These are phyloP conservation scores for Pseudochaenichthys georgianus DNA, from an alignment of 2,797 vertebrate genomes.

Conservation along the genomic window DNA sequence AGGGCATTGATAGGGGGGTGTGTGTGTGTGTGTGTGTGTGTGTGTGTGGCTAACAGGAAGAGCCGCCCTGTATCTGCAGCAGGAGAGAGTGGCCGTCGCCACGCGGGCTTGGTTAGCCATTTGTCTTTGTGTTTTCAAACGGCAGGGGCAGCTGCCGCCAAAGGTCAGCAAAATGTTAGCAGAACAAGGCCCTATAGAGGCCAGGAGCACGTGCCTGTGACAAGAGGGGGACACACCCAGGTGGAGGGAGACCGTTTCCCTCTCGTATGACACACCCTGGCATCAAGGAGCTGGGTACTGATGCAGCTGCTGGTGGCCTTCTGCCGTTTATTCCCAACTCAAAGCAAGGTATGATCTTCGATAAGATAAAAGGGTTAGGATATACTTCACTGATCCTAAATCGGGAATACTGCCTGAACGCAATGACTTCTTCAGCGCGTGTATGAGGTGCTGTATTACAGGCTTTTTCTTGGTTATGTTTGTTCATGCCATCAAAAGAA, in stretches of 20 bases:
- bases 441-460: too few relatives aligned
- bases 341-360: background rate
- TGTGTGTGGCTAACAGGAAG: conserved; percentile 64
- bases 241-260: conserved; percentile 31
- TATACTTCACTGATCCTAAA: too few relatives aligned
- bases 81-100: conserved; percentile 37
- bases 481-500: too few relatives aligned
- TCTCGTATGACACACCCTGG: conserved; percentile 23
- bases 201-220: conserved; percentile 34
- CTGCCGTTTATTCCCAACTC: background rate
- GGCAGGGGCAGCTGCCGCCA: conserved; percentile 75
- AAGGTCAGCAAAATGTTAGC: conserved; percentile 83
- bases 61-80: conserved; percentile 24
- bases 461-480: too few relatives aligned
- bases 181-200: conserved; percentile 73
- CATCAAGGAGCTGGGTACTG: background rate
- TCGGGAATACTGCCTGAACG: too few relatives aligned
- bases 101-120: conserved; percentile 46
- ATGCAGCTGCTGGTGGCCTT: conserved; percentile 43
- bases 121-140: conserved; percentile 81
- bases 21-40: background rate
- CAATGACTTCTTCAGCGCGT: too few relatives aligned
- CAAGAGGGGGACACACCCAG: conserved; percentile 44
- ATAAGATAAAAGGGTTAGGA: too few relatives aligned
- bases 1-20: background rate